Evolutionary conservation across 2,888 invertebrate genomes (phyloP).

Genomic region (Trachelus tabidus): DNA sequence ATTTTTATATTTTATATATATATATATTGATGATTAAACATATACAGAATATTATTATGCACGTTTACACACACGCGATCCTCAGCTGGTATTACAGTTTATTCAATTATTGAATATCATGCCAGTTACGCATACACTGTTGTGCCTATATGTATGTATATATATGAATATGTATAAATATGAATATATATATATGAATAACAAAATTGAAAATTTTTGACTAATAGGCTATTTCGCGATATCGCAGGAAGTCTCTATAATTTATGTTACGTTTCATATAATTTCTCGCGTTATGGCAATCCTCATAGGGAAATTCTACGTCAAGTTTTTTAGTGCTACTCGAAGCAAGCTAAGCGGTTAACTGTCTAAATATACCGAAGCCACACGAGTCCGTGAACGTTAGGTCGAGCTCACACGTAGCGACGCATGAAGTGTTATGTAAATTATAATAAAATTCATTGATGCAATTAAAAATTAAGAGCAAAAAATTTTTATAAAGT

Average conservation of each 20-base stretch:
- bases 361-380: conserved; percentile 5
- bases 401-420: not conserved
- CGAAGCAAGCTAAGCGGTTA: not conserved
- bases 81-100: not conserved
- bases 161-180: too few relatives aligned
- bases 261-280: not conserved
- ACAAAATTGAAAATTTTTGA: not conserved
- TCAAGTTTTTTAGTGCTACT: not conserved
- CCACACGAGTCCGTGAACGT: not conserved
- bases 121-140: not conserved
- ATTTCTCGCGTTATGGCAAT: not conserved
- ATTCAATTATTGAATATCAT: not conserved
- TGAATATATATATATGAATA: too few relatives aligned
- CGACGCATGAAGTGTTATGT: not conserved
- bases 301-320: not conserved
- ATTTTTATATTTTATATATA: too few relatives aligned
- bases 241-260: not conserved
- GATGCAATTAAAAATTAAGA: not conserved
- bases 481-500: not conserved
- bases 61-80: not conserved
- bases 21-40: not conserved
- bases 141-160: too few relatives aligned
- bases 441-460: not conserved
- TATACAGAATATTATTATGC: not conserved
- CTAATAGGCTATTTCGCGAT: not conserved